phyloP scores from a whole-genome alignment of 2,888 invertebrate genomes.

The Oconnorella tubifera region DNA sequence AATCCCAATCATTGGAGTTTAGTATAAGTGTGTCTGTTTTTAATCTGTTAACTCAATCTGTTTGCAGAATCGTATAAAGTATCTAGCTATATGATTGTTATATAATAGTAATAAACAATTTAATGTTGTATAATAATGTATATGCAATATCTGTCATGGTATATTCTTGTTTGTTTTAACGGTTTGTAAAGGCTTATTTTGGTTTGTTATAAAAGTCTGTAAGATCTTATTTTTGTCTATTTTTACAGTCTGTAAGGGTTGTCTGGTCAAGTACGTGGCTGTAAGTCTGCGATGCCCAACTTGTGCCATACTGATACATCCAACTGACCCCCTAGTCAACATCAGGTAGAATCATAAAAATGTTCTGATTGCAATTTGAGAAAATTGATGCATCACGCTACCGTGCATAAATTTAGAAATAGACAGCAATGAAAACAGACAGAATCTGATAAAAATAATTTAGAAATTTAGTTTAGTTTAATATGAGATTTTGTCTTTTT shows the following conservation, averaged over 20 bases:
- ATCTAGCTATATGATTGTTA: not conserved
- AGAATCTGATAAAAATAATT: too few species aligned
- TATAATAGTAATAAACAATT: not conserved
- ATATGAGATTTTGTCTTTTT: too few species aligned
- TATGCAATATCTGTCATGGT: not conserved
- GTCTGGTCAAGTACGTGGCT: slow-evolving; percentile 2
- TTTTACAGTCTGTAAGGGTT: slow-evolving; percentile 7
- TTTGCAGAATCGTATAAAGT: too few species aligned
- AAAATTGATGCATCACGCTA: too few species aligned
- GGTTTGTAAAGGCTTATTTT: too few species aligned
- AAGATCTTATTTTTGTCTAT: not conserved
- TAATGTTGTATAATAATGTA: not conserved
- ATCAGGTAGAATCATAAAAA: not conserved
- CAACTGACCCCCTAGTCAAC: slow-evolving; percentile 2
- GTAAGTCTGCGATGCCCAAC: not conserved
- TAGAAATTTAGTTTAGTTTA: too few species aligned
- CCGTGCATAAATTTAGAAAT: too few species aligned
- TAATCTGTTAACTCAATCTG: too few species aligned
- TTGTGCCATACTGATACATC: not conserved
- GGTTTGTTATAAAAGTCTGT: not conserved
- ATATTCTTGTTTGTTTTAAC: not conserved
- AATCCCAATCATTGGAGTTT: too few species aligned
- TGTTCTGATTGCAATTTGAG: not conserved
- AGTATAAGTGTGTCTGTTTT: too few species aligned
- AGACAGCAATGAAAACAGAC: too few species aligned